Evolutionary conservation across 2,113 vertebrate species (phyloP).

Genomic region (Prinia subflava): DNA sequence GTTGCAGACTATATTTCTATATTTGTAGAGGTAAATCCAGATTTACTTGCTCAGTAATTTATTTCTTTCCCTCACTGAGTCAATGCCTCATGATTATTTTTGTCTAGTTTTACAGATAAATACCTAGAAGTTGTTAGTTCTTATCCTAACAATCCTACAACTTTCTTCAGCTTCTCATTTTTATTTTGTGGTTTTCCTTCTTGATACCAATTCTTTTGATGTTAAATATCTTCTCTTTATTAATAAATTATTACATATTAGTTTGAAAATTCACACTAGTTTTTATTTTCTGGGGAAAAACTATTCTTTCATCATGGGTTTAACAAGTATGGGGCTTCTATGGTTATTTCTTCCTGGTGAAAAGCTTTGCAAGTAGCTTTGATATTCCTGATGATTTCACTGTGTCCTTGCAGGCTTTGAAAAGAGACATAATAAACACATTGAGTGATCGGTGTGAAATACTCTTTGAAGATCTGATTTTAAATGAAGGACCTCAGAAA

Average conservation of each 20-base stretch:
- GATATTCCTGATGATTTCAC: not conserved
- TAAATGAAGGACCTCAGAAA: constrained; percentile 72
- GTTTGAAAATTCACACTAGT: not conserved
- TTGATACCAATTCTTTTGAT: not conserved
- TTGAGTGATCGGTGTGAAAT: constrained; percentile 87
- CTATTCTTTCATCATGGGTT: not conserved
- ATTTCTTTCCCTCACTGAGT: not conserved
- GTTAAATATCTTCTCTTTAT: not conserved
- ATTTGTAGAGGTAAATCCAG: not conserved
- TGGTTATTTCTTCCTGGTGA: not conserved
- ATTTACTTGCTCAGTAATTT: not conserved
- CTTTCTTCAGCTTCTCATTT: not conserved
- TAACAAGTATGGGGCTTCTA: not conserved
- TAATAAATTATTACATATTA: not conserved
- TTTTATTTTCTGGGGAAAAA: not conserved
- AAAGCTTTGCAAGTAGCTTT: not conserved
- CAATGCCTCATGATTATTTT: not conserved
- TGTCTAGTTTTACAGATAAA: not conserved
- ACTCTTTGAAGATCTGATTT: constrained; percentile 86
- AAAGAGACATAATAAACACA: constrained; percentile 89
- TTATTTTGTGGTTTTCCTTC: not conserved
- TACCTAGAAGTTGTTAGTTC: not conserved
- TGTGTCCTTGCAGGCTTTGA: constrained; percentile 79
- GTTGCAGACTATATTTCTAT: not conserved
- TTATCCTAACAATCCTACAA: not conserved